Conservation (phyloP, 2,888 invertebrate species). For the Eupithecia subfuscata region DNA sequence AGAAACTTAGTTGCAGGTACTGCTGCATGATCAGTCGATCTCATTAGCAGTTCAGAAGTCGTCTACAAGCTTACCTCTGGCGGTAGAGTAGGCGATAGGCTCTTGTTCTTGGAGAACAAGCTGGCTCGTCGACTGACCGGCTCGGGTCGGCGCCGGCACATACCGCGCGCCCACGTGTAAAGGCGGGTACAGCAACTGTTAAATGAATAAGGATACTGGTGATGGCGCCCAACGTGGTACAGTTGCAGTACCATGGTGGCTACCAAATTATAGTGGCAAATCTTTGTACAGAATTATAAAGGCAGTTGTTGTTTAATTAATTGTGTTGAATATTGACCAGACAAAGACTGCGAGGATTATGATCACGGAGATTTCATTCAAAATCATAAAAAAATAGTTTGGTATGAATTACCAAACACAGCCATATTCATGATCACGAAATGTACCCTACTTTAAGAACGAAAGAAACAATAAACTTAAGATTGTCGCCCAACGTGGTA, state of each 20-base stretch:
- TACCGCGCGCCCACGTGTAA: slow-evolving; percentile 72
- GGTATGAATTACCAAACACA: neutral
- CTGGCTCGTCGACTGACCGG: slow-evolving; percentile 86
- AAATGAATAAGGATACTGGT: neutral
- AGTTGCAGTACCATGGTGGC: neutral
- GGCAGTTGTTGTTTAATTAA: neutral
- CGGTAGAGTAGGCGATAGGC: slow-evolving; percentile 86
- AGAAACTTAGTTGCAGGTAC: neutral
- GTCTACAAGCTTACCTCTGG: slow-evolving; percentile 78
- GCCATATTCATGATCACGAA: neutral
- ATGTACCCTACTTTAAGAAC: neutral
- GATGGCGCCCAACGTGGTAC: neutral
- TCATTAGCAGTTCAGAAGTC: neutral
- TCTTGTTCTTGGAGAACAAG: slow-evolving; percentile 87
- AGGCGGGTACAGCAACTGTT: slow-evolving; percentile 71
- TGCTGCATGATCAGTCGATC: neutral
- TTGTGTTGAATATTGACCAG: neutral
- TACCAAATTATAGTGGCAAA: neutral
- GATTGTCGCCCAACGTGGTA: slow-evolving; percentile 14
- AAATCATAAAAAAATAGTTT: neutral
- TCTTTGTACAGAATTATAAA: neutral
- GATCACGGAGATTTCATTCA: neutral
- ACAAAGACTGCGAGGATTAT: neutral
- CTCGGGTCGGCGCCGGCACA: slow-evolving; percentile 74
- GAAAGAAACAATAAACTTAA: neutral